These are phyloP conservation scores for Chloebia gouldiae DNA, from an alignment of 2,113 vertebrate species.

Conservation along the genomic window DNA sequence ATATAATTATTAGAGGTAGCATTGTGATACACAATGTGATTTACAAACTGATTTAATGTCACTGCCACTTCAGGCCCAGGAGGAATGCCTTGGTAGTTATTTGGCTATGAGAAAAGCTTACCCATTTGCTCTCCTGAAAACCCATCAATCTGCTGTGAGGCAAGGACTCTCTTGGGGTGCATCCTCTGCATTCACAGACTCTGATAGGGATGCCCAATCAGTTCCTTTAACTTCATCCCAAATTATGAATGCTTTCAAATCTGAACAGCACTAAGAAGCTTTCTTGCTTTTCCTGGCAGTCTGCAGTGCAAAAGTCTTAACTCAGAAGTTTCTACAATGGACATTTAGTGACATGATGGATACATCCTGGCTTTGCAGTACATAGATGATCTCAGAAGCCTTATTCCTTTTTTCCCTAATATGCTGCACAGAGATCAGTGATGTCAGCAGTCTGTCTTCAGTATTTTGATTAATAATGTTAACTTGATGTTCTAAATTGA, in stretches of 20 bases:
- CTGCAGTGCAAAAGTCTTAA: neutral
- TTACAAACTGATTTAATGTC: neutral
- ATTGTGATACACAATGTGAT: neutral
- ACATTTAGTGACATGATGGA: constrained; percentile 13
- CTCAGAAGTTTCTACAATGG: neutral
- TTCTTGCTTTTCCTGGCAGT: neutral
- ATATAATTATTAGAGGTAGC: neutral
- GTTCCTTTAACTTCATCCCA: neutral
- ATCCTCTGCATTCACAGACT: neutral
- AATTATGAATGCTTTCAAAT: neutral
- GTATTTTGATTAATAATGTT: constrained; percentile 3
- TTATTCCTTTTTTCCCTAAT: neutral
- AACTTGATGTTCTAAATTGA: neutral
- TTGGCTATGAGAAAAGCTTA: neutral
- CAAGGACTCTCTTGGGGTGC: neutral
- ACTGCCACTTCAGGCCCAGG: neutral
- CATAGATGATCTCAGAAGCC: neutral
- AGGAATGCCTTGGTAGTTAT: neutral
- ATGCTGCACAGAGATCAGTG: neutral
- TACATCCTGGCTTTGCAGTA: neutral
- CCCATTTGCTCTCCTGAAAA: neutral
- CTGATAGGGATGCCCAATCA: neutral
- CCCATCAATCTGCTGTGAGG: neutral
- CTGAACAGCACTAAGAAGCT: neutral
- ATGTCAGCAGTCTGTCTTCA: neutral